Evolutionary conservation across 1,140 invertebrate genomes (phyloP), one percentile per base, ranked within the genome.

Genomic region (Apis florea): DNA sequence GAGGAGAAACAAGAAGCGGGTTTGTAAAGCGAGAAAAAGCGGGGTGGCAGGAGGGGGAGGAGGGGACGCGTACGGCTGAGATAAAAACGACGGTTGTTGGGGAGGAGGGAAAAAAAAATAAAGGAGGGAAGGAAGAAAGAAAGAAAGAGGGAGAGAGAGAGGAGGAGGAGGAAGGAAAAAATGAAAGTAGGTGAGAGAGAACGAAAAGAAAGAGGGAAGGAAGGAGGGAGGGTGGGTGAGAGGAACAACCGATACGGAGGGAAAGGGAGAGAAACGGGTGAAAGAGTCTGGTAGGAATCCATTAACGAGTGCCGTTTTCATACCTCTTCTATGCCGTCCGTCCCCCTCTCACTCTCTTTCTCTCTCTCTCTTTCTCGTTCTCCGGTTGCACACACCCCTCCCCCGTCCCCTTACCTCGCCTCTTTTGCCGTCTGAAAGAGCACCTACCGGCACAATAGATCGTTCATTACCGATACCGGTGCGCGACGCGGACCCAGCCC

Each of bases 251-350:
- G 77, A 83, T 63, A 75, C 71, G 82, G 73, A 70, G 71, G 70
- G 82, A 70, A 71, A 53, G 53, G 64, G 49, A 56, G 64, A 47
- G 31, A n/a, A 79, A 21, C 74, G 72, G 74, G 85, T 71, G 76
- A 82, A 83, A 79, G 58, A 86, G 86, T 78, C 69, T 63, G 77
- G 75, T 84, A 83, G 81, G 71, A 88, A 88, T 91, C 90, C 90
- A 91, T 91, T 91, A 91, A 91, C 90, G 90, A 91, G 90, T 91
- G 82, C 86, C 90, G 86, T 91, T 91, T 90, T 90, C 88, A 85
- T 83, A 81, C 83, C 64, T 85, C 51, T 63, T 85, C 82, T 76
- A 82, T 77, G 64, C 80, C 73, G 26, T 54, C 26, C 59, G 26
- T 17, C 49, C 54, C 26, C 11, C 56, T n/a, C 13, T 49, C 26